These are phyloP conservation scores for Eclectus roratus DNA, from an alignment of 2,113 vertebrate species.

Conservation along the genomic window DNA sequence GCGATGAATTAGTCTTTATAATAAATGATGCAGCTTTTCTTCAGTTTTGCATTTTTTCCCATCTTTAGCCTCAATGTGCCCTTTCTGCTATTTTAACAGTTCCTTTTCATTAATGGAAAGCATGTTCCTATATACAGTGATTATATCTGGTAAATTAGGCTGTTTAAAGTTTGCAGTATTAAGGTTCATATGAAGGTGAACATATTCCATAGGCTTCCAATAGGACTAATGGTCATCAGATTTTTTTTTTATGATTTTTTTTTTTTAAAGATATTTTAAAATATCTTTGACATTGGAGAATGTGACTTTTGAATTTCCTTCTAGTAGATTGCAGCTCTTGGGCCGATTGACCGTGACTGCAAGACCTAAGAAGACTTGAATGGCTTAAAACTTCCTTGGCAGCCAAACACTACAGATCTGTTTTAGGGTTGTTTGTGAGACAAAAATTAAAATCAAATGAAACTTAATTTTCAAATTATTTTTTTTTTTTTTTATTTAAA, in stretches of 20 bases:
- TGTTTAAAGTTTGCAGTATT: neutral
- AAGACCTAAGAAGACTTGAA: neutral
- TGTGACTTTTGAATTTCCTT: neutral
- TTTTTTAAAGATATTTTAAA: neutral
- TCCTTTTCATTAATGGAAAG: neutral
- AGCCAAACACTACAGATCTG: neutral
- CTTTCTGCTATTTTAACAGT: neutral
- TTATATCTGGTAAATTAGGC: neutral
- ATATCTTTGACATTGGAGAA: neutral
- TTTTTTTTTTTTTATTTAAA: neutral
- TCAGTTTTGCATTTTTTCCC: neutral
- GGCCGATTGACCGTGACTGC: neutral
- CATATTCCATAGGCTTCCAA: neutral
- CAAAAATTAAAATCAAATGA: neutral
- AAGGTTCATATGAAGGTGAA: neutral
- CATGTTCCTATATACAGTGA: neutral
- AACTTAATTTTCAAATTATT: neutral
- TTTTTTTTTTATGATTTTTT: neutral
- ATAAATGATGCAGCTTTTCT: neutral
- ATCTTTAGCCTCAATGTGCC: neutral
- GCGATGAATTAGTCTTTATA: neutral
- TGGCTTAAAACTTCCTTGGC: neutral
- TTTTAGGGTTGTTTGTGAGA: neutral
- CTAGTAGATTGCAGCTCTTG: neutral
- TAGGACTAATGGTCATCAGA: neutral